A percentile compares a stretch with the other conserved stretches of the same genome.
phyloP scores from a whole-genome alignment of 1,140 invertebrate genomes.

The Drosophila rufa region DNA sequence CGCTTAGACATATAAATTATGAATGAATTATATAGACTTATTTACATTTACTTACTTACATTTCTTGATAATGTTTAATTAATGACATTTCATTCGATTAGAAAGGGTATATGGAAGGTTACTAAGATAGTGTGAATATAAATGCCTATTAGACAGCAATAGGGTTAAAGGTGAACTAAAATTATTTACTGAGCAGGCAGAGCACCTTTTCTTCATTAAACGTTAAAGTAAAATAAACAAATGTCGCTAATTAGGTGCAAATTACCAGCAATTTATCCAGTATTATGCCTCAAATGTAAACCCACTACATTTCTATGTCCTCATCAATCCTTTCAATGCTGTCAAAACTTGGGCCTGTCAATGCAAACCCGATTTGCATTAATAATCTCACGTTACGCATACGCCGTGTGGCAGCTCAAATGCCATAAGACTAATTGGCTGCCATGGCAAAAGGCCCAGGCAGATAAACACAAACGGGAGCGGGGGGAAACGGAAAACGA shows the following conservation, averaged over 20 bases:
- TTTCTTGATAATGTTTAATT: too few relatives aligned
- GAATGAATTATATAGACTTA: too few relatives aligned
- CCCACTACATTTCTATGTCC: neutral
- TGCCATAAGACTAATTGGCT: slow-evolving; percentile 73
- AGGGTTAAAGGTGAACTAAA: neutral
- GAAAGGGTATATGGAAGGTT: too few relatives aligned
- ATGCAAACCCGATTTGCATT: slow-evolving; percentile 68
- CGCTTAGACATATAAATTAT: too few relatives aligned
- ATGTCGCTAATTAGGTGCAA: slow-evolving; percentile 7
- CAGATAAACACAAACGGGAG: slow-evolving; percentile 9
- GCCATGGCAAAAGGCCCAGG: slow-evolving; percentile 32
- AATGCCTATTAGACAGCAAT: too few relatives aligned
- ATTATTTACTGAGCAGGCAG: neutral
- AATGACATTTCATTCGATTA: too few relatives aligned
- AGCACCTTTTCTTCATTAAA: neutral
- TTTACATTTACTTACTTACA: too few relatives aligned
- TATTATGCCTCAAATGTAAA: neutral
- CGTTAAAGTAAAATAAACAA: neutral
- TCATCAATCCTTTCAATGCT: slow-evolving; percentile 31
- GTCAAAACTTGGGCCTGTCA: slow-evolving; percentile 42
- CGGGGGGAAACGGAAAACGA: neutral
- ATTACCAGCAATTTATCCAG: neutral
- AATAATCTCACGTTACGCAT: slow-evolving; percentile 67
- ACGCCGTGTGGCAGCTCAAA: slow-evolving; percentile 55
- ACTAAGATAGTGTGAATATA: too few relatives aligned